A percentile compares a stretch with the other conserved stretches of the same genome.
phyloP scores from a whole-genome alignment of 2,797 vertebrate species.

The Enteromius mattozi region DNA sequence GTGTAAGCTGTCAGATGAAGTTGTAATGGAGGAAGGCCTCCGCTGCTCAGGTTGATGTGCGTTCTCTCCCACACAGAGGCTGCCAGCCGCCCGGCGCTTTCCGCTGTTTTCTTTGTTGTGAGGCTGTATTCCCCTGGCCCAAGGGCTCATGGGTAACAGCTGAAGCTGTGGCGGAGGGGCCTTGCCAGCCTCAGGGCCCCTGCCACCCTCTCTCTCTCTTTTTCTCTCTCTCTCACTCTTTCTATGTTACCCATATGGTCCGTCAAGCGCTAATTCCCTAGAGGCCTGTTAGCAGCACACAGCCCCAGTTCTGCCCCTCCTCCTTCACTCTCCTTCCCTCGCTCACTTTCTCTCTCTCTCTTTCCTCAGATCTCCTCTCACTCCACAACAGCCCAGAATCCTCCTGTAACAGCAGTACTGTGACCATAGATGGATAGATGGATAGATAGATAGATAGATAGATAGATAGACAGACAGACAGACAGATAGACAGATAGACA shows the following conservation, averaged over 20 bases:
- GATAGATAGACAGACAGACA: neutral
- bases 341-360: slow-evolving; percentile 71
- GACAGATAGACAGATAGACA: neutral
- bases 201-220: slow-evolving; percentile 74
- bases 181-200: slow-evolving; percentile 88
- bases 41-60: slow-evolving; percentile 37
- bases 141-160: slow-evolving; percentile 92
- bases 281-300: slow-evolving; percentile 85
- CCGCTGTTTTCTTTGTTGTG: slow-evolving; percentile 65
- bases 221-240: slow-evolving; percentile 46
- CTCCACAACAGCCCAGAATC: slow-evolving; percentile 56
- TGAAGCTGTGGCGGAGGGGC: slow-evolving; percentile 86
- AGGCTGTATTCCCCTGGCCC: slow-evolving; percentile 74
- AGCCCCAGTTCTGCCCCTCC: slow-evolving; percentile 77
- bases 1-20: slow-evolving; percentile 47
- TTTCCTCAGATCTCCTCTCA: slow-evolving; percentile 56
- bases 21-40: slow-evolving; percentile 43
- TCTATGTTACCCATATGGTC: slow-evolving; percentile 84
- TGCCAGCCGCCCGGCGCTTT: slow-evolving; percentile 37
- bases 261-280: slow-evolving; percentile 80
- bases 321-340: slow-evolving; percentile 70
- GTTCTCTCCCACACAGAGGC: slow-evolving; percentile 40
- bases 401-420: neutral
- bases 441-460: neutral
- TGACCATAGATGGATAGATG: neutral